These are phyloP conservation scores for Nemopilema nomurai DNA, from an alignment of 30 jellyfish, hydroid and myxozoan genomes.

Conservation along the genomic window DNA sequence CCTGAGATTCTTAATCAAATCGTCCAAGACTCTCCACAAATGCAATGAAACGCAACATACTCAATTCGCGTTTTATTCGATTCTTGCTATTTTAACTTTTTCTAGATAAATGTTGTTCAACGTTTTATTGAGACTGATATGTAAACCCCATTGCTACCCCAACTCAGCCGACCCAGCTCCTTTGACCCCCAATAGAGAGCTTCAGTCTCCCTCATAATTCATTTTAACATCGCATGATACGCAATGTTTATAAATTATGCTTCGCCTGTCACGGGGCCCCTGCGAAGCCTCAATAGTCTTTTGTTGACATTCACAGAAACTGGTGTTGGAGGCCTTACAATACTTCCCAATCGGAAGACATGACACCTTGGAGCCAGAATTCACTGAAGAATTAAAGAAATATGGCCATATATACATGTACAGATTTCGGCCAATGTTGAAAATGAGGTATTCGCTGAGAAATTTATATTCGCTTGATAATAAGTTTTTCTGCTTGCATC, in stretches of 20 bases:
- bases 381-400: conserved; percentile 73
- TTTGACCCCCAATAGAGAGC: no score
- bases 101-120: no score
- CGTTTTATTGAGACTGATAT: no score
- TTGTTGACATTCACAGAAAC: conserved; percentile 45
- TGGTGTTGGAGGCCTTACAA: conserved; percentile 81
- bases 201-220: no score
- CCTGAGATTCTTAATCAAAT: no score
- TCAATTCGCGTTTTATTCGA: no score
- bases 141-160: no score
- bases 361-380: conserved; percentile 79
- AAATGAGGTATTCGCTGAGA: conserved; percentile 71
- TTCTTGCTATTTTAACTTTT: no score
- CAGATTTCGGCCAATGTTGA: conserved; percentile 88
- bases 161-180: no score
- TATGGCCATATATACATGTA: conserved; percentile 97
- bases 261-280: not conserved
- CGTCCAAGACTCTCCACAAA: no score
- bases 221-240: no score
- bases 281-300: not conserved
- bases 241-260: not conserved
- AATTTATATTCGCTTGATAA: not conserved
- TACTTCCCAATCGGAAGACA: conserved; percentile 88
- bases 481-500: not conserved
- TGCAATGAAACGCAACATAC: no score